A percentile compares a stretch with the other conserved stretches of the same genome.
Conservation (phyloP, 2,888 invertebrate genomes). For the Rotaria sp. region DNA sequence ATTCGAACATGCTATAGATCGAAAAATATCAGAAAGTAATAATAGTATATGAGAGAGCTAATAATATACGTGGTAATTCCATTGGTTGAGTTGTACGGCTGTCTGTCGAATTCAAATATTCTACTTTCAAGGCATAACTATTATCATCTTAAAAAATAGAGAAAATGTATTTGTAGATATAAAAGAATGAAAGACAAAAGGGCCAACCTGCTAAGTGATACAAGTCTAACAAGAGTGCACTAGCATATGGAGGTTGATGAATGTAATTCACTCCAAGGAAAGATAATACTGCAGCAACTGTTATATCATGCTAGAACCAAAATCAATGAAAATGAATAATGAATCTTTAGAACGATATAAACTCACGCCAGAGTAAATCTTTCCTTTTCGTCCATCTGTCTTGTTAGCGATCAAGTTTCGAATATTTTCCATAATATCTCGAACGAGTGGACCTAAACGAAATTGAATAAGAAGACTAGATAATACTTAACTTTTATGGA, state of each 20-base stretch:
- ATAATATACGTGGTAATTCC: neutral
- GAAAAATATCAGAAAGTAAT: neutral
- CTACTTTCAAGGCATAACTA: neutral
- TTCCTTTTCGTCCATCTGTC: neutral
- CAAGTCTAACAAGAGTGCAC: conserved; percentile 25
- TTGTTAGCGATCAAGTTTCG: neutral
- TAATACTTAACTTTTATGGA: too few relatives aligned
- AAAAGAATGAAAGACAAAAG: neutral
- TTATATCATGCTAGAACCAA: conserved; percentile 38
- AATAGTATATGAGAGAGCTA: neutral
- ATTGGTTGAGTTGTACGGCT: neutral
- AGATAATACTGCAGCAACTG: conserved; percentile 32
- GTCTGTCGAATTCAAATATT: neutral
- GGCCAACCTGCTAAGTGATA: neutral
- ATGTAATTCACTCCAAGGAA: conserved; percentile 3
- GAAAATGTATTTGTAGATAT: neutral
- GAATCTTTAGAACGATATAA: too few relatives aligned
- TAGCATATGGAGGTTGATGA: conserved; percentile 36
- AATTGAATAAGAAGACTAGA: too few relatives aligned
- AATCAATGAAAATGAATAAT: too few relatives aligned
- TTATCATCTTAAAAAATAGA: neutral
- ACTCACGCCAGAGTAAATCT: neutral
- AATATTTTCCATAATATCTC: neutral
- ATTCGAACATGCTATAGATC: neutral
- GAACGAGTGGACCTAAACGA: neutral